phyloP scores from a whole-genome alignment of 2,113 vertebrate genomes.

The Melozone crissalis region DNA sequence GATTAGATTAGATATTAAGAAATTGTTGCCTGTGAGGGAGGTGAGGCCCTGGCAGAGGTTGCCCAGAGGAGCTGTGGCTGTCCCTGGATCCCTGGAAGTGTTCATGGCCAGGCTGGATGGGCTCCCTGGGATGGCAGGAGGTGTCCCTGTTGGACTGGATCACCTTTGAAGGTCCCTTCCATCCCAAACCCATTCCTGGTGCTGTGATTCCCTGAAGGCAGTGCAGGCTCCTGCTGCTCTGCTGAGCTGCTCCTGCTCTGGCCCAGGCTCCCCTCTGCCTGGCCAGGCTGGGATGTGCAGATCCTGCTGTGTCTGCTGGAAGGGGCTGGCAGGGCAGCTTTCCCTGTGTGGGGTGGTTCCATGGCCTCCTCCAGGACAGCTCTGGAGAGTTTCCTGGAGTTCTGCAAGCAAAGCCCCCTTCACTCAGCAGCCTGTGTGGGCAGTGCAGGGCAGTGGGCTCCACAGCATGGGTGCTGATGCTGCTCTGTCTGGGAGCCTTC shows the following conservation, averaged over 20 bases:
- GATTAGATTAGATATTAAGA: background rate
- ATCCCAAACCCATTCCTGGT: background rate
- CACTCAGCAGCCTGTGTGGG: fast-evolving
- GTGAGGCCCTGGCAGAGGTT: background rate
- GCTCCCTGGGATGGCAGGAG: fast-evolving
- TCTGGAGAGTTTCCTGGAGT: background rate
- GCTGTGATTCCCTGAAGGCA: background rate
- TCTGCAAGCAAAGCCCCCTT: background rate
- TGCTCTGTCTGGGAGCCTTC: background rate
- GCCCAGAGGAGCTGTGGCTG: background rate
- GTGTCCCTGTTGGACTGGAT: background rate
- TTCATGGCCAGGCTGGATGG: background rate
- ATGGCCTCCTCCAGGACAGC: background rate
- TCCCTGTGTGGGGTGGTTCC: background rate
- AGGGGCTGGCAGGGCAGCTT: background rate
- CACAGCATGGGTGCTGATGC: background rate
- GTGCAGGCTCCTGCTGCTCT: background rate
- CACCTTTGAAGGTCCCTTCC: background rate
- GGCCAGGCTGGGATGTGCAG: background rate
- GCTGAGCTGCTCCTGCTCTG: background rate
- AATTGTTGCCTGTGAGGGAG: background rate
- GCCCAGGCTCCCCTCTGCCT: background rate
- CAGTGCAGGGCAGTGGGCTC: background rate
- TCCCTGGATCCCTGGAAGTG: background rate
- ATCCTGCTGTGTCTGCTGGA: background rate